Evolutionary conservation across 1,140 invertebrate species (phyloP), one percentile per base, ranked within the genome.

Genomic region (Saccostrea cuccullata): DNA sequence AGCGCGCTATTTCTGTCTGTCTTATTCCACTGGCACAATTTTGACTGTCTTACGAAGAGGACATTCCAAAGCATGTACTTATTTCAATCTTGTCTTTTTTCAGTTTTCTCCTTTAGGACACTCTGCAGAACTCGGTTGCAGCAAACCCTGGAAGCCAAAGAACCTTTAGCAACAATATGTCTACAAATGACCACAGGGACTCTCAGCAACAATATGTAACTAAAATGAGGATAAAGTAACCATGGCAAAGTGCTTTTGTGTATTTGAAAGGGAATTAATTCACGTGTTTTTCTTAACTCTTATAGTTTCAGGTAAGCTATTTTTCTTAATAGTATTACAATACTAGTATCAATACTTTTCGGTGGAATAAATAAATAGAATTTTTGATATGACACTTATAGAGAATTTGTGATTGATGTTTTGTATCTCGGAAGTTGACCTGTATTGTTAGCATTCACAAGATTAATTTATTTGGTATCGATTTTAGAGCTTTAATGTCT

Each of bases 251-350:
- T 36, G 70, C 26, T 77, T 13, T 77, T 36, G 23, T 77, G 30
- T 77, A 77, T 36, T 30, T 26, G 15, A 77, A 77, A 77, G 30
- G 70, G 70, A 77, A 30, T 77, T 77, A 77, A 77, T 77, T 36
- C 70, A 77, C 26, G 70, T 77, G 23, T 26, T 77, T 12, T 77
- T 77, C 30, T 77, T 77, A 26, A 30, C 26, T 77, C 9, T 30
- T 26, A 12, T 77, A 30, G 26, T 77, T 26, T 77, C 70, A 77
- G 70, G 70, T 77, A 77, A 77, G 70, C 2, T 20, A 64, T 64
- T 64, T 64, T 17, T 20, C 6, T 20, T 64, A 64, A 12, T 20
- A 0, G 58, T 17, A 64, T 64, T 64, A 64, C 1, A 64, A n/a
- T 20, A 36, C 30, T 36, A 36, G 30, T 36, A 64, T 20, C n/a